Conservation (phyloP, 2,888 invertebrate species). For the Drosophila sordidapex region DNA sequence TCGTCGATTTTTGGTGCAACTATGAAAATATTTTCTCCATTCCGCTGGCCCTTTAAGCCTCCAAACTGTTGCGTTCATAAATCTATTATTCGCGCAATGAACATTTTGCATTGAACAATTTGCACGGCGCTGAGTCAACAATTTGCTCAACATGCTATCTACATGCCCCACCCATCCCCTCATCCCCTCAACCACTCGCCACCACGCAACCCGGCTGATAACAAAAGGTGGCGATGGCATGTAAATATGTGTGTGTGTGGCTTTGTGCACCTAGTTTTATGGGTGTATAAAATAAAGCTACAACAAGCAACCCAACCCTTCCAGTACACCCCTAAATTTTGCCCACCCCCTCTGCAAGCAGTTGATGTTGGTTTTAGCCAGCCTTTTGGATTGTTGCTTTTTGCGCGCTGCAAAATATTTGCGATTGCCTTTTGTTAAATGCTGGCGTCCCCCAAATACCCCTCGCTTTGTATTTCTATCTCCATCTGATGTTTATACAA, state of each 20-base stretch:
- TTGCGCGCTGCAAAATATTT: conserved; percentile 61
- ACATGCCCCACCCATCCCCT: neutral
- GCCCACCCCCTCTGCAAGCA: conserved; percentile 1
- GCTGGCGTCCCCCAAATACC: conserved; percentile 31
- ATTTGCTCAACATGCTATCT: conserved; percentile 48
- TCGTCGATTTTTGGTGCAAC: conserved; percentile 13
- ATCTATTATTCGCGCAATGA: conserved; percentile 57
- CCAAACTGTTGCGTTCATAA: conserved; percentile 56
- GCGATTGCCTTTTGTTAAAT: conserved; percentile 74
- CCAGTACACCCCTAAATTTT: neutral
- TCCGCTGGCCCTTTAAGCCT: neutral
- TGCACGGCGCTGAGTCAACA: conserved; percentile 71
- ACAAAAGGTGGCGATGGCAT: conserved; percentile 61
- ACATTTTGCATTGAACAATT: conserved; percentile 66
- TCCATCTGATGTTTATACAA: conserved; percentile 43
- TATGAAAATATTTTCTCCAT: conserved; percentile 32
- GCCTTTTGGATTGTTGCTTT: conserved; percentile 49
- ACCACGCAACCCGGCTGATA: conserved; percentile 47
- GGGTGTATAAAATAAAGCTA: conserved; percentile 38
- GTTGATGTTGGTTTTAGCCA: conserved; percentile 34
- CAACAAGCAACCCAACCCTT: conserved; percentile 19
- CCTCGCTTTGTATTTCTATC: conserved; percentile 23
- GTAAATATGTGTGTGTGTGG: conserved; percentile 14
- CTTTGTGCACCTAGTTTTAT: conserved; percentile 33
- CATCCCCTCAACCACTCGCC: neutral